phyloP scores from a whole-genome alignment of 2,797 vertebrate genomes.

The Lepus townsendii region DNA sequence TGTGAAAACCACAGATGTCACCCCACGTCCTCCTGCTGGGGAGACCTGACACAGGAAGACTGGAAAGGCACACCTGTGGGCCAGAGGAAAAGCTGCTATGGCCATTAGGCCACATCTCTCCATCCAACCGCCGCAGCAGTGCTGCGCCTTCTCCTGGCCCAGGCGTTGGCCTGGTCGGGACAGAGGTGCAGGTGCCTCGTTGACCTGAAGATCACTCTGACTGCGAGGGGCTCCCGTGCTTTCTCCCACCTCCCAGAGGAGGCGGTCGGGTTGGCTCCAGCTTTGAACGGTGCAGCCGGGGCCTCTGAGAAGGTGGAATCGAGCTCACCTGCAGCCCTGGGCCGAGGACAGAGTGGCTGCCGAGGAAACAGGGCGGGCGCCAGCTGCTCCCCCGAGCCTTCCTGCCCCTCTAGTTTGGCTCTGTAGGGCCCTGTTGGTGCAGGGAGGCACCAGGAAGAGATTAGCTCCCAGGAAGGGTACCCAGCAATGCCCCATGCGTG shows the following conservation, averaged over 20 bases:
- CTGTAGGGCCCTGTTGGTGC: background rate
- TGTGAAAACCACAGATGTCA: background rate
- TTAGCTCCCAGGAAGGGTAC: background rate
- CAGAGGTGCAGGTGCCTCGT: background rate
- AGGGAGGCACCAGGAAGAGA: background rate
- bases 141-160: background rate
- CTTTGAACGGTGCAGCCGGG: background rate
- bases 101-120: background rate
- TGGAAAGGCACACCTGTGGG: background rate
- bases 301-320: background rate
- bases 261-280: background rate
- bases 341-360: background rate
- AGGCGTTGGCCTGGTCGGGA: background rate
- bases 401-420: background rate
- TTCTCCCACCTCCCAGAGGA: background rate
- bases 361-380: background rate
- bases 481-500: background rate
- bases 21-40: background rate
- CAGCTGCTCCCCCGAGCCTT: background rate
- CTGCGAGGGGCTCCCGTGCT: background rate
- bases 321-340: background rate
- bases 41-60: background rate
- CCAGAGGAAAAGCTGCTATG: background rate
- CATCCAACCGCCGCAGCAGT: rapidly evolving
- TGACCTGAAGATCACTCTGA: background rate